phyloP scores from a whole-genome alignment of 2,113 vertebrate genomes.

The Spilogale gracilis region DNA sequence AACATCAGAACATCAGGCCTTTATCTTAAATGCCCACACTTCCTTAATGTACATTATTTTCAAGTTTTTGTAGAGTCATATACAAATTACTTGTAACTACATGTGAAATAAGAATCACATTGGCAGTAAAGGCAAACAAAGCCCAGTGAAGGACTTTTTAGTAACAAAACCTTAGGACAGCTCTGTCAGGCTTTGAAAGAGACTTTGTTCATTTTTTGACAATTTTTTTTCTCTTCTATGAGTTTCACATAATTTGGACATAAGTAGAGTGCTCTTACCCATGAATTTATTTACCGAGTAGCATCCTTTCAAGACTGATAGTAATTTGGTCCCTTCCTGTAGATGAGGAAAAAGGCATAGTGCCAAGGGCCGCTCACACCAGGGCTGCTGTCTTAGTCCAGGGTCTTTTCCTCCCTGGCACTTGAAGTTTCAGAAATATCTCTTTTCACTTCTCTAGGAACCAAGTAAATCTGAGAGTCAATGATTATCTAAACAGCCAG shows the following conservation, averaged over 20 bases:
- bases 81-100: not conserved
- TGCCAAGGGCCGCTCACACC: not conserved
- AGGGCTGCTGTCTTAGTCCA: not conserved
- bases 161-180: not conserved
- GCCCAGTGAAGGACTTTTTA: not conserved
- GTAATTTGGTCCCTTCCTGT: not conserved
- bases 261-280: not conserved
- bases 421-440: conserved; percentile 21
- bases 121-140: not conserved
- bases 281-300: not conserved
- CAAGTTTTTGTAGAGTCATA: not conserved
- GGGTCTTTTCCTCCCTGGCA: not conserved
- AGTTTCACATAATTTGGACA: not conserved
- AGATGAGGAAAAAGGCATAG: not conserved
- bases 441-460: conserved; percentile 36
- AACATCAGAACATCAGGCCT: not conserved
- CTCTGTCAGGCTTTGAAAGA: not conserved
- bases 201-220: not conserved
- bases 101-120: not conserved
- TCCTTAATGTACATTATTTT: not conserved
- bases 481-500: not conserved
- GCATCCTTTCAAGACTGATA: not conserved
- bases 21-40: not conserved
- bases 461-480: conserved; percentile 30
- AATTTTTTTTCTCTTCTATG: not conserved